phyloP scores from a whole-genome alignment of 2,113 vertebrate species.

The Sapayoa aenigma region DNA sequence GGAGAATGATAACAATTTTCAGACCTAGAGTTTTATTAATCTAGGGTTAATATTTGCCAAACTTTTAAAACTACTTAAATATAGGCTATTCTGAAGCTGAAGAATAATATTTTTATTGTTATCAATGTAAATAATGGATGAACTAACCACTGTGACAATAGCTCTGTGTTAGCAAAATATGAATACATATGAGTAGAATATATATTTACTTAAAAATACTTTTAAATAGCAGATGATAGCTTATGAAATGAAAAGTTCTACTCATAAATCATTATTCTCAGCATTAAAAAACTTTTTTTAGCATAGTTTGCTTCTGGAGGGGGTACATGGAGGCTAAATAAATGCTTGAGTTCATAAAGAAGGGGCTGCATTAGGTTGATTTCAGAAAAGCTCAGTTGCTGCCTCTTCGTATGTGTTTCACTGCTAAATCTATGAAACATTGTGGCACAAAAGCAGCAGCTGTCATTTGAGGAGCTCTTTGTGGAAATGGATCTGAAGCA shows the following conservation, averaged over 20 bases:
- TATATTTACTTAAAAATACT: neutral
- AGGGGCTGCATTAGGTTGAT: neutral
- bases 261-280: neutral
- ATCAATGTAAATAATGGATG: neutral
- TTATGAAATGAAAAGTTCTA: neutral
- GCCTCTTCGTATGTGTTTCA: neutral
- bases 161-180: neutral
- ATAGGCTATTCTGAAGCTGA: neutral
- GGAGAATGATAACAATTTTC: neutral
- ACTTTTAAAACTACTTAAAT: neutral
- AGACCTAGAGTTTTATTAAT: neutral
- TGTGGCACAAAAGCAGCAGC: neutral
- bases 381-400: neutral
- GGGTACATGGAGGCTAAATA: neutral
- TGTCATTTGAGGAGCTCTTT: neutral
- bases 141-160: neutral
- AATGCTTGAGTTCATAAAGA: neutral
- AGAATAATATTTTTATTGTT: neutral
- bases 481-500: neutral
- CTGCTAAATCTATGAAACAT: neutral
- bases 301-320: neutral
- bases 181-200: neutral
- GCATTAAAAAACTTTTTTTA: neutral
- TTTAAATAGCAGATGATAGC: neutral
- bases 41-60: neutral